phyloP scores from a whole-genome alignment of 37 sponge, comb jelly and placozoan species.

The Geodia barretti region DNA sequence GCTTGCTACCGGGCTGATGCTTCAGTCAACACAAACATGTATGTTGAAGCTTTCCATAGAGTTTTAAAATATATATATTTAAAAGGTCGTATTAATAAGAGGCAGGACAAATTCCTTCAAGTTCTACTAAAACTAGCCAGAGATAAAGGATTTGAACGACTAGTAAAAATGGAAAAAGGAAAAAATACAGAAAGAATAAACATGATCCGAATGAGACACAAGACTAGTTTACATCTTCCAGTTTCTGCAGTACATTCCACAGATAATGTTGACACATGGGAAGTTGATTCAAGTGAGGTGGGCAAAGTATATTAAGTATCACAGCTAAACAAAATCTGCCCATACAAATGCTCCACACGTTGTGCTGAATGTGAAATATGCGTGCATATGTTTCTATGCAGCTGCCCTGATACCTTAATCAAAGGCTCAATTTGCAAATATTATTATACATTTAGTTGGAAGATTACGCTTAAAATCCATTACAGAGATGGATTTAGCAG shows the following conservation, averaged over 20 bases:
- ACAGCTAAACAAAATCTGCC: background rate
- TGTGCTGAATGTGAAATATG: slow-evolving; percentile 33
- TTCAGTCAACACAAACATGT: slow-evolving; percentile 67
- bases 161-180: slow-evolving; percentile 53
- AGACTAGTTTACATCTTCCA: background rate
- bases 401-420: slow-evolving; percentile 18
- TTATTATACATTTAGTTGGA: too few relatives aligned
- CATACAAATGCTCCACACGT: slow-evolving; percentile 5
- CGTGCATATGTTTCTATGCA: slow-evolving; percentile 32
- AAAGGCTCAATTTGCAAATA: slow-evolving; percentile 48
- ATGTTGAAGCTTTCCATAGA: slow-evolving; percentile 65
- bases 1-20: slow-evolving; percentile 36
- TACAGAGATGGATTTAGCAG: too few relatives aligned
- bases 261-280: background rate
- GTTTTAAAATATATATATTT: slow-evolving; percentile 54
- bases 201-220: slow-evolving; percentile 8
- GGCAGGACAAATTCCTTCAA: slow-evolving; percentile 43
- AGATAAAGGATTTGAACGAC: slow-evolving; percentile 62
- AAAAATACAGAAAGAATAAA: slow-evolving; percentile 25
- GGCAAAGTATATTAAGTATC: background rate
- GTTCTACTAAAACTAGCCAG: slow-evolving; percentile 41
- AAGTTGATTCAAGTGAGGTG: background rate
- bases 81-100: slow-evolving; percentile 28
- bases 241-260: background rate
- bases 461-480: too few relatives aligned